These are phyloP conservation scores for Pteruthius melanotis DNA, from an alignment of 2,113 vertebrate genomes.

Conservation along the genomic window DNA sequence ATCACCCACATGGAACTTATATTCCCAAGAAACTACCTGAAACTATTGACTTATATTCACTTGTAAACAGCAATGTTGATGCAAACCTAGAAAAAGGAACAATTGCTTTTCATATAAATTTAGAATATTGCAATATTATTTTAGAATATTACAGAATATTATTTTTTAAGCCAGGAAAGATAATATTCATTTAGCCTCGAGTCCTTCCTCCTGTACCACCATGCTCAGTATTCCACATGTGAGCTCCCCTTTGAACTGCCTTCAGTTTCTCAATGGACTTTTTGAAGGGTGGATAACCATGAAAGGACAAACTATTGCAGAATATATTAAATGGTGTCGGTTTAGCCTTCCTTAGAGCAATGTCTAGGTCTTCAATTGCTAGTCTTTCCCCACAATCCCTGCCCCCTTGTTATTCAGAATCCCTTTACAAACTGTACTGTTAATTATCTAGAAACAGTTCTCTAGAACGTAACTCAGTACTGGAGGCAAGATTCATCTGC, in stretches of 20 bases:
- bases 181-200: neutral
- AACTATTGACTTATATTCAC: neutral
- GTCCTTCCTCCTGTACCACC: neutral
- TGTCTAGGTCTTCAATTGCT: neutral
- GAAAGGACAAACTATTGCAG: neutral
- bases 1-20: slow-evolving; percentile 41
- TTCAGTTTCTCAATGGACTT: neutral
- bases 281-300: neutral
- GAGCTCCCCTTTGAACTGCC: neutral
- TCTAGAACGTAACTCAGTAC: neutral
- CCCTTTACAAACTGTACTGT: neutral
- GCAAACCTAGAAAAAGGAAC: neutral
- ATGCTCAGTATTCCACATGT: neutral
- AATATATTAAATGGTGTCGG: neutral
- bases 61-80: neutral
- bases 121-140: neutral
- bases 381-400: neutral
- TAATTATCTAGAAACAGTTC: neutral
- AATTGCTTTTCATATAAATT: neutral
- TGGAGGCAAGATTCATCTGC: neutral
- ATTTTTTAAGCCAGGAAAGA: neutral
- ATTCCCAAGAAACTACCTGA: slow-evolving; percentile 39
- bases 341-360: neutral
- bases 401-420: neutral
- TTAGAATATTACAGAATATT: no score